phyloP scores from a whole-genome alignment of 1,140 invertebrate genomes.

The Atta cephalotes region DNA sequence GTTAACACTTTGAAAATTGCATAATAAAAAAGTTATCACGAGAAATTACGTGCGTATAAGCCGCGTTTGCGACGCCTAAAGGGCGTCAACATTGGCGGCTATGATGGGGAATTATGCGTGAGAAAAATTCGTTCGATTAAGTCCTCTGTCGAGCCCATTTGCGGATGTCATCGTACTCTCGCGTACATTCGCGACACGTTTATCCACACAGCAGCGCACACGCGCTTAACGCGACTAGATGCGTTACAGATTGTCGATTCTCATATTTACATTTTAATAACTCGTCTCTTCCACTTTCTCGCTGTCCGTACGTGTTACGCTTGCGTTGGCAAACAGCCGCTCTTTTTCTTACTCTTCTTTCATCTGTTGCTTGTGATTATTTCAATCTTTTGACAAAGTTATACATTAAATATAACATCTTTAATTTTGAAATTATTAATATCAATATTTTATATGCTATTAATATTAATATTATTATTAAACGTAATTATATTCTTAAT shows the following conservation, averaged over 20 bases:
- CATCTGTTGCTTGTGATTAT: conserved; percentile 21
- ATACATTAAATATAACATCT: not conserved
- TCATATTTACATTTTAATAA: conserved; percentile 81
- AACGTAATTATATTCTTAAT: not conserved
- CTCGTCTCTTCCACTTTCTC: conserved; percentile 72
- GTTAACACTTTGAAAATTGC: not conserved
- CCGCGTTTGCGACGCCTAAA: conserved; percentile 24
- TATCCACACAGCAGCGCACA: conserved; percentile 67
- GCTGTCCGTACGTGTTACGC: conserved; percentile 60
- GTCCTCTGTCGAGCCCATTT: conserved; percentile 62
- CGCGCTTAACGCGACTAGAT: conserved; percentile 69
- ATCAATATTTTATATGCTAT: not conserved
- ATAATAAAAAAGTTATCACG: conserved; percentile 2
- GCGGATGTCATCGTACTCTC: conserved; percentile 62
- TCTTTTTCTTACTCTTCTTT: conserved; percentile 44
- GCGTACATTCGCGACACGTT: conserved; percentile 70
- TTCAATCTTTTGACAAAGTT: conserved; percentile 13
- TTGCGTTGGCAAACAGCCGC: conserved; percentile 17
- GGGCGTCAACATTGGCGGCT: conserved; percentile 27
- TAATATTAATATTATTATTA: conserved; percentile 24
- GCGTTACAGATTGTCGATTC: conserved; percentile 77
- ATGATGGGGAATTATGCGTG: conserved; percentile 42
- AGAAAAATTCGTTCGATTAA: conserved; percentile 59
- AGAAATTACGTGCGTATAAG: not conserved
- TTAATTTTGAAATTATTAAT: conserved; percentile 12